Percentiles rank a stretch among this genome's conserved stretches.
Conservation (phyloP, 2,113 vertebrate genomes). For the Grammomys dolichurus region DNA sequence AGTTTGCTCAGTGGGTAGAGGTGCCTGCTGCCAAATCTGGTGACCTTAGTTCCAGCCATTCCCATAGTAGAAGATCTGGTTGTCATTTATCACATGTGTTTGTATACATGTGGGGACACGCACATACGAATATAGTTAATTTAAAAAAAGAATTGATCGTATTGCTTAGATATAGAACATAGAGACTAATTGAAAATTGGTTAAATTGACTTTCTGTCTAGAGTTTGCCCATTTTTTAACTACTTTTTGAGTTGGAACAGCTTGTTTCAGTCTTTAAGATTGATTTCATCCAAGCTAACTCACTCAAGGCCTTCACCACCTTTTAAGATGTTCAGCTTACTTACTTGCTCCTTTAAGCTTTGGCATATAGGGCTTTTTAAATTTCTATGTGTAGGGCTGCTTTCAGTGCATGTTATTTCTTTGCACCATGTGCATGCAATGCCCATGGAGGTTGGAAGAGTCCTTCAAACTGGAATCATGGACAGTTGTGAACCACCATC, state of each 20-base stretch:
- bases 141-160: background rate
- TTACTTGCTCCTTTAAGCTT: constrained; percentile 4
- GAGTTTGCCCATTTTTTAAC: background rate
- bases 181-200: background rate
- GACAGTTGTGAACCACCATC: background rate
- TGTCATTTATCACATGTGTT: background rate
- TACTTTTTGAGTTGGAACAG: background rate
- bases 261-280: background rate
- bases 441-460: background rate
- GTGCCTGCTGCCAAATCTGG: background rate
- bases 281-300: constrained; percentile 33
- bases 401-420: background rate
- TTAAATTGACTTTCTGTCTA: constrained; percentile 8
- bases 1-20: background rate
- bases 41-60: background rate
- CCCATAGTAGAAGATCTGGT: background rate
- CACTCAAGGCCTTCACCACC: background rate
- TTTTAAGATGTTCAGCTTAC: background rate
- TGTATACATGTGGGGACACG: background rate
- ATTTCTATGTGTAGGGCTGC: background rate
- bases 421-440: background rate
- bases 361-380: constrained; percentile 4
- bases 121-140: background rate
- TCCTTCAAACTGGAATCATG: background rate
- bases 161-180: background rate